phyloP scores from a whole-genome alignment of 1,140 invertebrate genomes.

The Brachystomella parvula region DNA sequence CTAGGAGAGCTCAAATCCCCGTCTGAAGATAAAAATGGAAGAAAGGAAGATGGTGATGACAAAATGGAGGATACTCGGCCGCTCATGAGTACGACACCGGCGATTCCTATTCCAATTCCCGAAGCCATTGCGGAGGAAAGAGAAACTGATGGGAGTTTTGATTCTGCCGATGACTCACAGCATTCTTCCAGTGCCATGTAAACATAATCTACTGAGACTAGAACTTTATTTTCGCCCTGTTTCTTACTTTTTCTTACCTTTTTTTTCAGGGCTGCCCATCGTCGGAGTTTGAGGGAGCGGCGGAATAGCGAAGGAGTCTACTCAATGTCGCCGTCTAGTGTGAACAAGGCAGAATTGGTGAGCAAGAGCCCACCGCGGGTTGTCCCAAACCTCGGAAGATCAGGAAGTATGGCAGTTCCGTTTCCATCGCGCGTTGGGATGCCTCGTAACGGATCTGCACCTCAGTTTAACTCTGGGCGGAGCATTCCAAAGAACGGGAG shows the following conservation, averaged over 20 bases:
- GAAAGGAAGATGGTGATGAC: neutral
- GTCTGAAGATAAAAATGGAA: neutral
- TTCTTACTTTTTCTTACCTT: neutral
- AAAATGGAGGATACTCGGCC: constrained; percentile 5
- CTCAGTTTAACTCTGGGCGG: constrained; percentile 30
- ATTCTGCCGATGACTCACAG: neutral
- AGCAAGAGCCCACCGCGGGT: constrained; percentile 9
- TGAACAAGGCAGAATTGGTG: constrained; percentile 9
- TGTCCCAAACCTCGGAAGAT: constrained; percentile 24
- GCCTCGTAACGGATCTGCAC: constrained; percentile 37
- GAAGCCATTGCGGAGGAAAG: constrained; percentile 29
- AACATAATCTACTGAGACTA: neutral
- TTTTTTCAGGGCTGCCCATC: neutral
- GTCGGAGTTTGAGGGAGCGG: constrained; percentile 18
- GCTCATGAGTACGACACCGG: constrained; percentile 8
- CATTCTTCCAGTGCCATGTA: constrained; percentile 21
- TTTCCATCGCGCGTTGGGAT: constrained; percentile 23
- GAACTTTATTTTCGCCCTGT: no score
- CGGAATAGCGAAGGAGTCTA: constrained; percentile 32
- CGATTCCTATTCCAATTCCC: constrained; percentile 23
- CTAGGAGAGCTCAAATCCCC: constrained; percentile 11
- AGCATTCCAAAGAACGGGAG: constrained; percentile 72
- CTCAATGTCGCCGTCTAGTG: constrained; percentile 23
- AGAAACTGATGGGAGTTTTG: constrained; percentile 11
- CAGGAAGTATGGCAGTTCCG: constrained; percentile 19